phyloP scores from a whole-genome alignment of 2,797 vertebrate species.

The Chloroceryle amazona region DNA sequence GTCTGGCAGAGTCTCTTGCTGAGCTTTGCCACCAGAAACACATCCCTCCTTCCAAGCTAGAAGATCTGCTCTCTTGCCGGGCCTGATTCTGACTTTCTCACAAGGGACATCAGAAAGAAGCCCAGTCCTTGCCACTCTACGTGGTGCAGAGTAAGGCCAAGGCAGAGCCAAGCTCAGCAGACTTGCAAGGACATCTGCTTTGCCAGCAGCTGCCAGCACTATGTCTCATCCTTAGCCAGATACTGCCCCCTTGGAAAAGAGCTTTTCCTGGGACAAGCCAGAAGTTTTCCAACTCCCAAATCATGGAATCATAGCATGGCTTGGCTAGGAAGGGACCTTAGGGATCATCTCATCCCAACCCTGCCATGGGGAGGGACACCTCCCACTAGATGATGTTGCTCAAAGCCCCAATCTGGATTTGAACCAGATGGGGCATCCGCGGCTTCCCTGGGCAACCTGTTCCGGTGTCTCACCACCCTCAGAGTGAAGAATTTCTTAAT shows the following conservation, averaged over 20 bases:
- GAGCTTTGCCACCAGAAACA: not conserved
- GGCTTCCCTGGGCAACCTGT: not conserved
- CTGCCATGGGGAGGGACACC: not conserved
- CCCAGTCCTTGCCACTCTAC: rapidly evolving
- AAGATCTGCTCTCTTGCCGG: not conserved
- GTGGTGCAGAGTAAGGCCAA: not conserved
- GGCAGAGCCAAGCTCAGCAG: not conserved
- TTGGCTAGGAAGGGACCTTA: not conserved
- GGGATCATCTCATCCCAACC: not conserved
- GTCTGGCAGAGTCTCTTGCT: not conserved
- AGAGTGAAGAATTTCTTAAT: not conserved
- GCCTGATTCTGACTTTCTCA: not conserved
- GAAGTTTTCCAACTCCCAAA: not conserved
- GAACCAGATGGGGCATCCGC: not conserved
- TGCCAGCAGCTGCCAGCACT: not conserved
- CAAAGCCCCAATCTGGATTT: not conserved
- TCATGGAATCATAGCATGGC: not conserved
- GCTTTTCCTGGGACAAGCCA: not conserved
- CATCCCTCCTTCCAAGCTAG: not conserved
- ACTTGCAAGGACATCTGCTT: not conserved
- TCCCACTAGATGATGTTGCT: not conserved
- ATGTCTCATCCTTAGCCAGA: not conserved
- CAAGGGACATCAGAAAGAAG: rapidly evolving
- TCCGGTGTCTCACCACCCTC: not conserved
- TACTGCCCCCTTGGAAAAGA: not conserved